Evolutionary conservation across 1,140 invertebrate genomes (phyloP).

Genomic region (Drosophila rhopaloa): DNA sequence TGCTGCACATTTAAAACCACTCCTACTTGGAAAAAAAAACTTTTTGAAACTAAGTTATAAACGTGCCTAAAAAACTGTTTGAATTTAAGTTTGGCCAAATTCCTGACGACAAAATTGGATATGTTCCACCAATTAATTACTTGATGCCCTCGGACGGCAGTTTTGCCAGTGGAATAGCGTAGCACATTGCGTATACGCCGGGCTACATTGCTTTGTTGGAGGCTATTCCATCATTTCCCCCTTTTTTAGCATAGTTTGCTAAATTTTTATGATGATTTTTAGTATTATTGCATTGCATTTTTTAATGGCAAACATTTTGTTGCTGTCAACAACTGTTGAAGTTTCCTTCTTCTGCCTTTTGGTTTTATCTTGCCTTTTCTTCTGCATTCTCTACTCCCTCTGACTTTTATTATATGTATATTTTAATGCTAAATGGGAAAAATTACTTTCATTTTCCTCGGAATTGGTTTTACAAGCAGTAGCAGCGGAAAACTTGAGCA

Average conservation of each 20-base stretch:
- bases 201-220: conserved; percentile 25
- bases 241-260: conserved; percentile 45
- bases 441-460: conserved; percentile 81
- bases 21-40: not conserved
- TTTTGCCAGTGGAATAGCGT: not conserved
- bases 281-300: conserved; percentile 79
- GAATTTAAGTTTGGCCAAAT: conserved; percentile 10
- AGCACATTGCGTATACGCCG: conserved; percentile 31
- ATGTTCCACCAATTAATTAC: conserved; percentile 36
- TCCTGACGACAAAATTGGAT: conserved; percentile 3
- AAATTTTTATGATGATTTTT: conserved; percentile 73
- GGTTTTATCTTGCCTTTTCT: not conserved
- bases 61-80: conserved; percentile 15
- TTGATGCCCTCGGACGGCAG: not conserved
- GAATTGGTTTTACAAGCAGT: conserved; percentile 79
- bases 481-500: conserved; percentile 55
- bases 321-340: conserved; percentile 56
- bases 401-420: conserved; percentile 72
- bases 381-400: conserved; percentile 15
- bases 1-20: not conserved
- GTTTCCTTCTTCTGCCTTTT: conserved; percentile 13
- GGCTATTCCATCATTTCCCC: conserved; percentile 17
- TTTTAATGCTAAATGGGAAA: conserved; percentile 78
- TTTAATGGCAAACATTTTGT: conserved; percentile 78
- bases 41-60: not conserved